These are phyloP conservation scores for Delichon dasypus DNA, from an alignment of 2,797 vertebrate genomes.

Conservation along the genomic window DNA sequence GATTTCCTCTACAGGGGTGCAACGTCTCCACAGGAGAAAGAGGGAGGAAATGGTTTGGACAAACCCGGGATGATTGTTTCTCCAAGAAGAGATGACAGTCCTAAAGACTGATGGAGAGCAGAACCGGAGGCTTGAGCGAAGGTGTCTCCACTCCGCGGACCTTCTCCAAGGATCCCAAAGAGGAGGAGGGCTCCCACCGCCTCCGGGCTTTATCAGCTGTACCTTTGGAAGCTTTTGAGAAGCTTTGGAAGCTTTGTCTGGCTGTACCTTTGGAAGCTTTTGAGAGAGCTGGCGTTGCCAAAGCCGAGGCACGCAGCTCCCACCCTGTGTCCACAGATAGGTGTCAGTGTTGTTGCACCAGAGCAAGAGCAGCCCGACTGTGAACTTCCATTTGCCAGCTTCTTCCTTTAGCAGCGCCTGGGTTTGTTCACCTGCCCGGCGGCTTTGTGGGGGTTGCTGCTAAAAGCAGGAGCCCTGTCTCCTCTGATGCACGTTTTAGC, in stretches of 20 bases:
- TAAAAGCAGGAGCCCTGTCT: background rate
- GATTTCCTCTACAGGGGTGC: background rate
- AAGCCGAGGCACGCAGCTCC: background rate
- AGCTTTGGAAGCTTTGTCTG: too few species aligned
- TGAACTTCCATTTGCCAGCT: background rate
- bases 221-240: background rate
- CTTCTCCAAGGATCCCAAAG: background rate
- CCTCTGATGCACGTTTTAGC: background rate
- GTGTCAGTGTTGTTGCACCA: background rate
- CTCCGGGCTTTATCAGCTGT: background rate
- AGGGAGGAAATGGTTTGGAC: background rate
- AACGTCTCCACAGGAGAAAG: background rate
- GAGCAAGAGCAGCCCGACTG: background rate
- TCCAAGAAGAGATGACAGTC: background rate
- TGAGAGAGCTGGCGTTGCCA: background rate
- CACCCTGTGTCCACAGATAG: background rate
- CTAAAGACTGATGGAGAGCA: background rate
- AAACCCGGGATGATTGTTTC: background rate
- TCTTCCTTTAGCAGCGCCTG: background rate
- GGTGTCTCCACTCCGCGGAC: rapidly evolving
- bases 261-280: background rate
- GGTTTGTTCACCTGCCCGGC: background rate
- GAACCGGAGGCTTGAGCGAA: background rate
- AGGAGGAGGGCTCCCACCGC: background rate
- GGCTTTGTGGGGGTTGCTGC: background rate